phyloP scores from a whole-genome alignment of 2,888 invertebrate genomes.

The Platycnemis pennipes region DNA sequence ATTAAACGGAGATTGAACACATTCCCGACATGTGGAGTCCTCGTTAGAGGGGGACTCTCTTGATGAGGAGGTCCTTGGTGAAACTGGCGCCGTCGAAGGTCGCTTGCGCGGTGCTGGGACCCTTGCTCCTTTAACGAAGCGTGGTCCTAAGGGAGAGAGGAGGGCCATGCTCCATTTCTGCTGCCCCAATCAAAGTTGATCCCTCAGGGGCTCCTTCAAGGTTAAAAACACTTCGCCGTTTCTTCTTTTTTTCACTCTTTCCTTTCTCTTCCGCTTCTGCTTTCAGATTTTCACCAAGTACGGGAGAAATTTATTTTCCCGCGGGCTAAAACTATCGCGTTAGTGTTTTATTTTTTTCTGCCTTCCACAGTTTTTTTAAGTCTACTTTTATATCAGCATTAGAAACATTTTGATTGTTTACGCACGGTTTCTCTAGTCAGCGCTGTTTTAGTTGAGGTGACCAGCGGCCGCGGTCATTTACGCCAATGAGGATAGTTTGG shows the following conservation, averaged over 20 bases:
- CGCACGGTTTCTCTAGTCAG: no score
- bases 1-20: neutral
- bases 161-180: neutral
- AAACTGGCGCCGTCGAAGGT: neutral
- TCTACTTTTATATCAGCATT: no score
- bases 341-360: no score
- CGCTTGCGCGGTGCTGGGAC: neutral
- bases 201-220: neutral
- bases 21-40: neutral
- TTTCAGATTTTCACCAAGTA: no score
- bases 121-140: conserved; percentile 14
- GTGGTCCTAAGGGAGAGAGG: neutral
- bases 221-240: neutral
- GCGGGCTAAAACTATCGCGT: no score
- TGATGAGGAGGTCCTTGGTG: neutral
- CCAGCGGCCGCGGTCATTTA: no score
- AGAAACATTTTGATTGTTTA: no score
- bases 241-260: neutral
- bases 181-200: conserved; percentile 3
- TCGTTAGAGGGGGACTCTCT: neutral
- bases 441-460: no score
- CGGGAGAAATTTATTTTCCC: no score
- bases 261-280: no score
- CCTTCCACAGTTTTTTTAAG: no score
- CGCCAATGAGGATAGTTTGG: no score